Conservation (phyloP, 1,140 invertebrate genomes). For the Drosophila erecta region DNA sequence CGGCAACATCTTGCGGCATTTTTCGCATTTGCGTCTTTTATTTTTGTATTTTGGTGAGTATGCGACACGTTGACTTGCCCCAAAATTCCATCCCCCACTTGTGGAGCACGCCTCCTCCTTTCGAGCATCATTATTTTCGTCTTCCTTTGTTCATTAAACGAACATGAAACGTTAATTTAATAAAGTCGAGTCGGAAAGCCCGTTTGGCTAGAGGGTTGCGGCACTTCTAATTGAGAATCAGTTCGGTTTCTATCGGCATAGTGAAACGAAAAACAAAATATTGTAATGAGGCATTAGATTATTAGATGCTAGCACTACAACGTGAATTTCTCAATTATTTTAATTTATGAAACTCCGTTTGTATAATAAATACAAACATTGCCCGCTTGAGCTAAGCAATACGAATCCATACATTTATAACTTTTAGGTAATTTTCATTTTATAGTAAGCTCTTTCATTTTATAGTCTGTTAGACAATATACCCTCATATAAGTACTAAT, state of each 20-base stretch:
- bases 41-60: constrained; percentile 64
- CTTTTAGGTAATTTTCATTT: too few relatives aligned
- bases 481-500: too few relatives aligned
- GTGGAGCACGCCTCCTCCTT: constrained; percentile 38
- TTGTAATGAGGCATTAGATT: constrained; percentile 16
- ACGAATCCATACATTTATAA: too few relatives aligned
- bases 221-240: constrained; percentile 65
- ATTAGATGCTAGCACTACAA: not conserved
- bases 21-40: constrained; percentile 77
- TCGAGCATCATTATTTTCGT: constrained; percentile 79
- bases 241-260: constrained; percentile 6
- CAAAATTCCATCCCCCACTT: not conserved
- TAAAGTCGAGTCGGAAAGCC: constrained; percentile 69
- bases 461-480: too few relatives aligned
- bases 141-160: constrained; percentile 82
- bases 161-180: constrained; percentile 84
- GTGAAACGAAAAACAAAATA: constrained; percentile 29
- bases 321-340: too few relatives aligned
- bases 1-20: constrained; percentile 81
- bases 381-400: too few relatives aligned
- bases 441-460: too few relatives aligned
- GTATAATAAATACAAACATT: too few relatives aligned
- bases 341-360: too few relatives aligned
- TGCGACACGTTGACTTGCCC: constrained; percentile 66
- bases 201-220: constrained; percentile 34